Base-by-base conservation (phyloP, 2,888 invertebrate genomes). In the Nomada goodeniana region DNA sequence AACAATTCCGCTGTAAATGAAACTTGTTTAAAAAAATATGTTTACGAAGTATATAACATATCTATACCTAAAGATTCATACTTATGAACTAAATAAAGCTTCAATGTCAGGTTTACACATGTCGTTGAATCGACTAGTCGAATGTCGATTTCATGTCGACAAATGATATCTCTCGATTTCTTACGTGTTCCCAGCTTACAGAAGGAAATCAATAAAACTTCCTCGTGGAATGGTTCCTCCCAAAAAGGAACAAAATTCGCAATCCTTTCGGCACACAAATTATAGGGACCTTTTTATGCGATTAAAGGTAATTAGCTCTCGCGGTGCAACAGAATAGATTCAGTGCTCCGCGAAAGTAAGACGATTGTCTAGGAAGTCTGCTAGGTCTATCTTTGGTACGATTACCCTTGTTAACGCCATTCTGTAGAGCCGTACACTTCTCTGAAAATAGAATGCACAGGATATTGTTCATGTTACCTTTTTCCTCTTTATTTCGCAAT, bases 311-410 rank as follows among this genome's bases (percentile, higher is more conserved):
- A 5, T 80, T 80, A 42, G 80, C 23, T 23, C 72, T 72, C 50
- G 81, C 81, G 15, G 80, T n/a, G 57, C 81, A 80, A 29, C 81
- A 80, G 26, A 80, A 80, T 20, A 80, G 81, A 77, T 89, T 93
- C 79, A 93, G 91, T 36, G 93, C 91, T 50, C 91, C 92, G 47
- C 91, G 91, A 68, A 93, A 90, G 85, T 93, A 93, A 77, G 92
- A 93, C 50, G 92, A 91, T 84, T 90, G 89, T 85, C 88, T 90
- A 44, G 89, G 60, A 71, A 76, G 59, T 79, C 88, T 92, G 77
- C 9, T 91, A 71, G 92, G 92, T 76, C 88, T 92, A 76, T 53
- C 91, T 75, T 92, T 93, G 83, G 77, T 91, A n/a, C 91, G 91
- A 68, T 84, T 89, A 53, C 86, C 88, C 36, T 91, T 89, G 63